These are phyloP conservation scores for Aphelocoma californica DNA, from an alignment of 2,797 vertebrate species.

Conservation along the genomic window DNA sequence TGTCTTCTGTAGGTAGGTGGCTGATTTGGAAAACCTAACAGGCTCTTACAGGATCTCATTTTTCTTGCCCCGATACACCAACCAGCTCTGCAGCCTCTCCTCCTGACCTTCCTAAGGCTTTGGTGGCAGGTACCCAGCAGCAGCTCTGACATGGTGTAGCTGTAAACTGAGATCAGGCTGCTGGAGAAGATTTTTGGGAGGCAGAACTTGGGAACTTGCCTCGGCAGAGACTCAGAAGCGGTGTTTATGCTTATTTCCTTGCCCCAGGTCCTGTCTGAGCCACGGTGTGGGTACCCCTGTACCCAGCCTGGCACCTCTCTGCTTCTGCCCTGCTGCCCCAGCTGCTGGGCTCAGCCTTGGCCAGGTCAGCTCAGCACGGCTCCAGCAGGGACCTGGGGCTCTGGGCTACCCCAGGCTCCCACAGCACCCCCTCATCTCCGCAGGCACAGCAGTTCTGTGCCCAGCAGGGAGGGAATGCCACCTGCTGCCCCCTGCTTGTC, in stretches of 20 bases:
- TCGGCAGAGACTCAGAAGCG: background rate
- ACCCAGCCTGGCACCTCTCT: background rate
- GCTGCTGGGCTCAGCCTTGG: background rate
- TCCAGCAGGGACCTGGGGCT: background rate
- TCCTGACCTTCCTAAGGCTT: background rate
- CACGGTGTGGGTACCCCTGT: fast-evolving
- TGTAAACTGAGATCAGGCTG: background rate
- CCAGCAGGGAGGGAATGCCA: background rate
- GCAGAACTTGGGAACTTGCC: background rate
- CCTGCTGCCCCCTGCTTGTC: fast-evolving
- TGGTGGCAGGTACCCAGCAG: background rate
- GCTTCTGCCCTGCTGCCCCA: background rate
- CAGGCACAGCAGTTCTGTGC: fast-evolving
- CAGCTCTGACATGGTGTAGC: fast-evolving
- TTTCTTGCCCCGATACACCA: background rate
- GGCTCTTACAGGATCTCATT: background rate
- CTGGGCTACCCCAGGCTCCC: background rate
- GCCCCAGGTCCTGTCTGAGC: fast-evolving
- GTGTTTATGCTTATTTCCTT: fast-evolving
- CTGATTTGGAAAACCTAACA: background rate
- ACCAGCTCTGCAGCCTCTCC: background rate
- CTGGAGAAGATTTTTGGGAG: background rate
- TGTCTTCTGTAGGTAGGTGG: background rate
- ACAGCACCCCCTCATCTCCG: fast-evolving
- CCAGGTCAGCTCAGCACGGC: fast-evolving